These are phyloP conservation scores for Syngnathus floridae DNA, from an alignment of 2,113 vertebrate genomes.

Conservation along the genomic window DNA sequence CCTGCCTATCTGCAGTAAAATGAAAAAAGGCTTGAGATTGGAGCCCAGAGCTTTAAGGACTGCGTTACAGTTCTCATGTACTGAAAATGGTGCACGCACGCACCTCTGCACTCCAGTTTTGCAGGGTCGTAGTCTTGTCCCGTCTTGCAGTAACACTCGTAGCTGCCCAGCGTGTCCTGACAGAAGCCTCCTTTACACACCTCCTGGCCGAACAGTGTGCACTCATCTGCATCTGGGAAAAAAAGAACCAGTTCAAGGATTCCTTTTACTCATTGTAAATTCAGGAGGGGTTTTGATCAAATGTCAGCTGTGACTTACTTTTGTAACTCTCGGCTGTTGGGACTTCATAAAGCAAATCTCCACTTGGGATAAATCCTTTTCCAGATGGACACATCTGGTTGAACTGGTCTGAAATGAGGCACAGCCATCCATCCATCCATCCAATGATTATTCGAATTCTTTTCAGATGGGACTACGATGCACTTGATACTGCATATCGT, in stretches of 20 bases:
- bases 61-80: not conserved
- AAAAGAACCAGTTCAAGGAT: not conserved
- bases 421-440: not conserved
- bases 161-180: conserved; percentile 79
- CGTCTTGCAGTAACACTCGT: conserved; percentile 93
- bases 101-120: conserved; percentile 86
- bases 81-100: not conserved
- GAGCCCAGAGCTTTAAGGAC: not conserved
- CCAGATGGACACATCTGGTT: conserved; percentile 87
- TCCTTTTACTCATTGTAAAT: too few relatives aligned
- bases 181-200: conserved; percentile 96
- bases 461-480: not conserved
- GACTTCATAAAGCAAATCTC: conserved; percentile 69
- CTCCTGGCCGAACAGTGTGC: conserved; percentile 84
- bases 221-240: conserved; percentile 88
- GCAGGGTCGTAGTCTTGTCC: conserved; percentile 88
- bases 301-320: conserved; percentile 58
- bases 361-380: conserved; percentile 80
- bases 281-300: not conserved
- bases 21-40: not conserved
- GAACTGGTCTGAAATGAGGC: conserved; percentile 79
- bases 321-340: conserved; percentile 69
- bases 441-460: not conserved
- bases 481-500: not conserved
- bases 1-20: too few relatives aligned